Evolutionary conservation across 1,140 invertebrate species (phyloP), one percentile per base, ranked within the genome.

Genomic region (Sminthurides bifidus): DNA sequence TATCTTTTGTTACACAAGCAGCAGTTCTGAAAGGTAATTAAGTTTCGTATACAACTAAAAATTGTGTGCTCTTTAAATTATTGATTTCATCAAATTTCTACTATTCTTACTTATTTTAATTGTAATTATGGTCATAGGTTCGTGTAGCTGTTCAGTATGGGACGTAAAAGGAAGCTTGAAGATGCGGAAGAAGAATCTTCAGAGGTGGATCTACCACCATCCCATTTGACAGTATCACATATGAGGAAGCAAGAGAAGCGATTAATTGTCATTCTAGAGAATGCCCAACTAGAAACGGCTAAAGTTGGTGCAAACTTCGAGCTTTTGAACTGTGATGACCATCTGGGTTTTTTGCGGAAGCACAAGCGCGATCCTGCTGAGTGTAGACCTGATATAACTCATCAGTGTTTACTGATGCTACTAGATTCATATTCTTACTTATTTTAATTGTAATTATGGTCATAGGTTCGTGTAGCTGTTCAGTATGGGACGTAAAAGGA

Each of bases 391-490:
- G 94, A 97, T 68, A 97, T 98, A 50, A 80, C 85, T 4, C 93
- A 97, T 73, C 92, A 96, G 69, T 95, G 90, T 69, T 72, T 97
- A 6, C 70, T 97, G 0, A 97, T 96, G 92, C 74, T 98, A 33
- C 82, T 97, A 73, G 93, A 98, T 68, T 94, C 89, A 66, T n/a
- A n/a, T n/a, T n/a, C n/a, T n/a, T 35, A n/a, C n/a, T 10, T 35
- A 10, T 10, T 35, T 10, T 35, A 10, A 35, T 35, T 35, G 33
- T 35, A 35, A 35, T n/a, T 10, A 10, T 35, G 10, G n/a, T 10
- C 10, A 10, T 35, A 35, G 8, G n/a, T 10, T 35, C 8, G 8
- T n/a, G 33, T 10, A 35, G n/a, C 10, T 10, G n/a, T 35, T 52
- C 14, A 46, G 21, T 65, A 85, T 84, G 74, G 75, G 81, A 40